Evolutionary conservation across 1,140 invertebrate genomes (phyloP), one percentile per base, ranked within the genome.

Genomic region (Drosophila melanica): DNA sequence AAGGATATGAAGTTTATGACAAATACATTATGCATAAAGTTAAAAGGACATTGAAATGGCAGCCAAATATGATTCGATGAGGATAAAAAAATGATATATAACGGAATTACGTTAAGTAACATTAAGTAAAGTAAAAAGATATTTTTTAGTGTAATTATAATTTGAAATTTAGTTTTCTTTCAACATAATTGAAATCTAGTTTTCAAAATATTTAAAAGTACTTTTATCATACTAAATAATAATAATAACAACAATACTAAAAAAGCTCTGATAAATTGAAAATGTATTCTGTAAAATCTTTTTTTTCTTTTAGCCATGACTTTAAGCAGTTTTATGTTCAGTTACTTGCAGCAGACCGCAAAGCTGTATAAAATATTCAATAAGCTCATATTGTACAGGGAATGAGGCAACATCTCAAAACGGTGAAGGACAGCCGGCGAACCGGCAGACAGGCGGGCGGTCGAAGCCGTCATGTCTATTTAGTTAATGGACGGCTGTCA

Each of bases 401-500:
- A 14, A 20, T 14, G 39, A 16, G 35, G 18, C 11, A 37, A 37
- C 14, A 33, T 47, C 37, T 42, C 33, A n/a, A 42, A 39, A 47
- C 37, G 18, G 58, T 60, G 76, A 81, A 68, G 77, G 82, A 79
- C 78, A 72, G 70, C 23, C 51, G 54, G 62, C 44, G 44, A 59
- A 35, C 35, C 47, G 54, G 62, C 37, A 48, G 53, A 35, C 35
- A 14, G 70, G 47, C 48, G 33, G 33, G 33, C 45, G 66, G 53
- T 50, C 65, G 45, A 45, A 58, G 33, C 44, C 80, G 81, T 69
- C 75, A 82, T 41, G 82, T 89, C 82, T 79, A 79, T 82, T 89
- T 64, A 65, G 76, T 89, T 89, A 87, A 87, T 87, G 84, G 84
- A 82, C 70, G 47, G 72, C 65, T 68, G 58, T 54, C 60, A 71